These are phyloP conservation scores for Eleginops maclovinus DNA, from an alignment of 2,113 vertebrate species.

Conservation along the genomic window DNA sequence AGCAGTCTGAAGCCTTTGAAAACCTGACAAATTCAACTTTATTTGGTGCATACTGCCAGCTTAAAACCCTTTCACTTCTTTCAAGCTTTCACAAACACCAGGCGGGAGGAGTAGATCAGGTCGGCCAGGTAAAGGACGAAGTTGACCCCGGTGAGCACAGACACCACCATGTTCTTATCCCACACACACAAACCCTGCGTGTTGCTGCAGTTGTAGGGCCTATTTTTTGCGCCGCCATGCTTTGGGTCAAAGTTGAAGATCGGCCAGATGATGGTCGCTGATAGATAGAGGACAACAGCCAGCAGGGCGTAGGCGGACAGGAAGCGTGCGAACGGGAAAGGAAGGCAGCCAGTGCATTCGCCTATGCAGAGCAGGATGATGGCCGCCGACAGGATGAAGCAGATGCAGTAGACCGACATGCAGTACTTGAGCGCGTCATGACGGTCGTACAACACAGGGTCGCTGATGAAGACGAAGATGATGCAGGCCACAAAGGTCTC, in stretches of 20 bases:
- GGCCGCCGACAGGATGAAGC: conserved; percentile 89
- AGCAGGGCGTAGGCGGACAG: conserved; percentile 87
- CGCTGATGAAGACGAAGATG: conserved; percentile 90
- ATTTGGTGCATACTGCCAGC: conserved; percentile 40
- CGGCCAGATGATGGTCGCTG: conserved; percentile 89
- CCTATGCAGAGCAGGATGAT: conserved; percentile 89
- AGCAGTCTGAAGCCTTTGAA: conserved; percentile 20
- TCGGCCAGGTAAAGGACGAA: conserved; percentile 90
- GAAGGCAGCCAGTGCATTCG: conserved; percentile 88
- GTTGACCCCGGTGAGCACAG: conserved; percentile 88
- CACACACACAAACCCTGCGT: conserved; percentile 54
- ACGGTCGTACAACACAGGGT: conserved; percentile 73
- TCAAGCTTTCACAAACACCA: conserved; percentile 88
- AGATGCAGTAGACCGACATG: conserved; percentile 90
- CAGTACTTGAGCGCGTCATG: conserved; percentile 85
- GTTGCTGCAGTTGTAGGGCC: conserved; percentile 21
- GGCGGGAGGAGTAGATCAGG: conserved; percentile 87
- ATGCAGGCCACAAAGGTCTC: conserved; percentile 92
- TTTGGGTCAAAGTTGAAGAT: conserved; percentile 87
- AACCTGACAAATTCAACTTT: conserved; percentile 53
- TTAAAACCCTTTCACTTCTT: background rate
- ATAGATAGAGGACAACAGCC: conserved; percentile 87
- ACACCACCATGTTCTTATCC: conserved; percentile 86
- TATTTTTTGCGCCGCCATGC: conserved; percentile 43
- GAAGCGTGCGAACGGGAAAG: conserved; percentile 88